Base-by-base conservation (phyloP, 2,797 vertebrate species). In the Chelonia mydas region DNA sequence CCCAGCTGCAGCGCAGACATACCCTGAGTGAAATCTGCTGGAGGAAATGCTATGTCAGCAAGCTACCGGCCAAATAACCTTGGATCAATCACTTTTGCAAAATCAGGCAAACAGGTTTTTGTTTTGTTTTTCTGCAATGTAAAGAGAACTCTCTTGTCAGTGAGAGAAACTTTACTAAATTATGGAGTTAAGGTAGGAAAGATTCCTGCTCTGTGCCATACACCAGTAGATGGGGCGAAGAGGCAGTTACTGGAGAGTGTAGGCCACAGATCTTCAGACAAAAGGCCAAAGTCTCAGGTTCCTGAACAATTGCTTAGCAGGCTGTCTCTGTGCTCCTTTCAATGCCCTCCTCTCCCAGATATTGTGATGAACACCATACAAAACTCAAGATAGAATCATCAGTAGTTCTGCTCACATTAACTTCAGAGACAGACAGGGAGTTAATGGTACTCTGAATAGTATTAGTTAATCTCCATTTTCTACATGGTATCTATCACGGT, bases 401-500 rank as follows among this genome's bases (percentile, higher is more conserved):
- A 74, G 37, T 74, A 37, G 21, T 41, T 74, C 27, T 54, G 2
- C n/a, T 74, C 57, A 37, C 0, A 90, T 11, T 82, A 49, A 3
- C 4, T 23, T 16, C 4, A 1, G 6, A 84, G 50, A 49, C 28
- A 61, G 81, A 76, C 49, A 1, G 78, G 28, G 59, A 33, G 28
- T 61, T 61, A 31, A 65, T 65, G 33, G 83, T 94, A 3, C 27
- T 50, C 5, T 41, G 23, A 27, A 45, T n/a, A 10, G 15, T 5
- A 76, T 82, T 91, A 2, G 19, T 59, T 16, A 3, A 16, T 88
- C 9, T 50, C 37, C 1, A 0, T 19, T 21, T 6, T 81, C 51
- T 72, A 28, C 21, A 0, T 49, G 65, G 49, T 31, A 23, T 1
- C 31, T 19, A 51, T 15, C 2, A 28, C 1, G 0, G 4, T 68